A percentile compares a stretch with the other conserved stretches of the same genome.
phyloP scores from a whole-genome alignment of 2,797 vertebrate genomes.

The Podarcis siculus region DNA sequence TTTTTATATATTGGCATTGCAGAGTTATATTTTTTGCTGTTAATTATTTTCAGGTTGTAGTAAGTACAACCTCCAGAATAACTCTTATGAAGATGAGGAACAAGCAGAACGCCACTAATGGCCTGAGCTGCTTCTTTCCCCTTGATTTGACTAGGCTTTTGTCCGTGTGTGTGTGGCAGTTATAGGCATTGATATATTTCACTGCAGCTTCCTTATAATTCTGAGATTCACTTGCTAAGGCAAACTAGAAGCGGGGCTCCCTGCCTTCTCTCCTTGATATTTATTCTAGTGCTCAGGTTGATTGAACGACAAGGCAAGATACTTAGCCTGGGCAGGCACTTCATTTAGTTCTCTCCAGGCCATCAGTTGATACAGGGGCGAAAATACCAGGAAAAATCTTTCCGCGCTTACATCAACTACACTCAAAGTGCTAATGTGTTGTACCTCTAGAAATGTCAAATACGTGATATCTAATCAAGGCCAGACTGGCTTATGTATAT shows the following conservation, averaged over 20 bases:
- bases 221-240: background rate
- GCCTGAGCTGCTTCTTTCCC: background rate
- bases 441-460: background rate
- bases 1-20: conserved; percentile 3
- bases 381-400: background rate
- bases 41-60: background rate
- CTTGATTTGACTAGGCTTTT: background rate
- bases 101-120: background rate
- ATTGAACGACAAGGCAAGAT: background rate
- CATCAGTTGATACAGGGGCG: background rate
- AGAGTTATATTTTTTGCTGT: conserved; percentile 2
- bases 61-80: background rate
- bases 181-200: background rate
- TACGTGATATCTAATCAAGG: background rate
- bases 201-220: background rate
- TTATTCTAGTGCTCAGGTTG: background rate
- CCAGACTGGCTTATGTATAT: background rate
- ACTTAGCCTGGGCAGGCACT: background rate
- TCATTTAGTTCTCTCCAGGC: background rate
- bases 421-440: background rate
- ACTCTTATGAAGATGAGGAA: background rate
- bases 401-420: background rate
- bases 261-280: background rate
- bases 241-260: background rate
- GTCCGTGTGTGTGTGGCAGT: background rate